These are phyloP conservation scores for Drosophila kanapiae DNA, from an alignment of 1,140 invertebrate genomes.

Conservation along the genomic window DNA sequence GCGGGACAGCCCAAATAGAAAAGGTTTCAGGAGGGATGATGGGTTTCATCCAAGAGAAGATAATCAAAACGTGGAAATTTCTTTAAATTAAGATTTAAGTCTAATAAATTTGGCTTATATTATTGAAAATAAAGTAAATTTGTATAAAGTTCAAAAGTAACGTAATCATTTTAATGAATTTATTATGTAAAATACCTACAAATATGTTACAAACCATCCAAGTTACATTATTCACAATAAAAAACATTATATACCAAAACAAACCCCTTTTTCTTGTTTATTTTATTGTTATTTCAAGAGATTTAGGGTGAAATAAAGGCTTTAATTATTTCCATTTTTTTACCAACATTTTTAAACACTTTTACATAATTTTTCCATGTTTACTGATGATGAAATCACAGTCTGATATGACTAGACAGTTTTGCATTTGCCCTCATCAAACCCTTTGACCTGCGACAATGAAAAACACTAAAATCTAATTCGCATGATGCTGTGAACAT, in stretches of 20 bases:
- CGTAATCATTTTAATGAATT: not conserved
- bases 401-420: slow-evolving; percentile 20
- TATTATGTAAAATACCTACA: not conserved
- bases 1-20: slow-evolving; percentile 14
- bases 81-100: not conserved
- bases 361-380: not conserved
- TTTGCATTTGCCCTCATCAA: slow-evolving; percentile 30
- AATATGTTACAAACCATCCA: not conserved
- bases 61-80: not conserved
- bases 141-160: not conserved
- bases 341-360: not conserved
- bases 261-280: not conserved
- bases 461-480: slow-evolving; percentile 51
- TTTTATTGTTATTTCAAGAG: not conserved
- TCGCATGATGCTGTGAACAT: slow-evolving; percentile 62
- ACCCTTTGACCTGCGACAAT: slow-evolving; percentile 40
- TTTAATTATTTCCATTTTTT: not conserved
- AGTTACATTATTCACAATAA: not conserved
- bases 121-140: not conserved
- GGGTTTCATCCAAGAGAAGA: not conserved
- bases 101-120: not conserved
- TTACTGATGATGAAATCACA: slow-evolving; percentile 13
- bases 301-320: not conserved
- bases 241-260: not conserved
- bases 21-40: slow-evolving; percentile 3